phyloP scores from a whole-genome alignment of 2,113 vertebrate species.

The Ptyas mucosa region DNA sequence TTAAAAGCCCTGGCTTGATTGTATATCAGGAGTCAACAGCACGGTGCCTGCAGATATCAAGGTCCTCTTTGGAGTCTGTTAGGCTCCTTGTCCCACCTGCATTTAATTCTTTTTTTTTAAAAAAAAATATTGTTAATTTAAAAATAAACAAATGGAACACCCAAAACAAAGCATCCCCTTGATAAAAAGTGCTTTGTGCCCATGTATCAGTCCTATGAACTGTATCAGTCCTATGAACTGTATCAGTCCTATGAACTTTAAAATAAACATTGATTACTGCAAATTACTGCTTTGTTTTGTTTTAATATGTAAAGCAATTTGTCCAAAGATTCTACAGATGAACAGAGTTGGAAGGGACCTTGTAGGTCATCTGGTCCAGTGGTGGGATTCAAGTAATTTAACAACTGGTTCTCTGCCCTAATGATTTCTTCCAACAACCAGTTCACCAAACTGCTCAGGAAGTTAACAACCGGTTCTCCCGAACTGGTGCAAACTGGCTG shows the following conservation, averaged over 20 bases:
- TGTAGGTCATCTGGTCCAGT: too few species aligned
- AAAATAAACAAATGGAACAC: background rate
- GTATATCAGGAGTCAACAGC: background rate
- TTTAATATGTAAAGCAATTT: background rate
- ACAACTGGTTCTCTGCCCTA: too few species aligned
- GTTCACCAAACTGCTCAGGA: too few species aligned
- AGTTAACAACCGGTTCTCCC: too few species aligned
- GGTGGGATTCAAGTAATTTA: too few species aligned
- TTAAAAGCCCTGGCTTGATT: background rate
- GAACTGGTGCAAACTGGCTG: too few species aligned
- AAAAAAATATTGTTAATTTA: background rate
- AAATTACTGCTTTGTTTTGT: background rate
- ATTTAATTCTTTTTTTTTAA: background rate
- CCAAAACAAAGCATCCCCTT: background rate
- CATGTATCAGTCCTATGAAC: background rate
- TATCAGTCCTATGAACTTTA: background rate
- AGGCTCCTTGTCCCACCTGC: background rate
- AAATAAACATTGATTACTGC: background rate
- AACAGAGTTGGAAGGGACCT: too few species aligned
- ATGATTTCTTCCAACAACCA: too few species aligned
- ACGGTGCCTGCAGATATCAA: background rate
- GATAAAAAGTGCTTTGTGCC: background rate
- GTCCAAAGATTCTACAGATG: background rate
- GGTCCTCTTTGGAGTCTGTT: background rate
- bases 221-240: background rate